Evolutionary conservation across 2,113 vertebrate species (phyloP).

Genomic region (Ramphastos sulfuratus): DNA sequence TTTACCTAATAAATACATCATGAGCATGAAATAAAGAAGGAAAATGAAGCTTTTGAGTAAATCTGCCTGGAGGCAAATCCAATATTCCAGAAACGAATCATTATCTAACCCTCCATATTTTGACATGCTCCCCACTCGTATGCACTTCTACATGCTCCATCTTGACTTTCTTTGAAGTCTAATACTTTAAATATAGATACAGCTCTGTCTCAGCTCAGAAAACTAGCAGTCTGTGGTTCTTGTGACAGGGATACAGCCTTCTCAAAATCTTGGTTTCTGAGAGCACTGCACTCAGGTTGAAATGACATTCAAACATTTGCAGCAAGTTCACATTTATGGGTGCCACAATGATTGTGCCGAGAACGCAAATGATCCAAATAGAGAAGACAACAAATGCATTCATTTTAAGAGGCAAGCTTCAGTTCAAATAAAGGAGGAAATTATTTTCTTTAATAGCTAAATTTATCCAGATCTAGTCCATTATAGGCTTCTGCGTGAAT

Average conservation of each 20-base stretch:
- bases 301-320: neutral
- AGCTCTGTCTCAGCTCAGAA: neutral
- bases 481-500: neutral
- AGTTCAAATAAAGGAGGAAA: neutral
- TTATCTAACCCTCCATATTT: slow-evolving; percentile 30
- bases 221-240: neutral
- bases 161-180: neutral
- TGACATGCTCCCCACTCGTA: slow-evolving; percentile 5
- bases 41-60: slow-evolving; percentile 52
- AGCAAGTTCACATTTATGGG: neutral
- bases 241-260: neutral
- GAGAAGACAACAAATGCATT: neutral
- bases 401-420: neutral
- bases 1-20: slow-evolving; percentile 67
- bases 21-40: slow-evolving; percentile 39
- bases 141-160: neutral
- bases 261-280: neutral
- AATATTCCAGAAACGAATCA: slow-evolving; percentile 43
- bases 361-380: neutral
- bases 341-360: neutral
- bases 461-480: neutral
- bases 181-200: neutral
- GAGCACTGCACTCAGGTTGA: neutral
- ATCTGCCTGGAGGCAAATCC: slow-evolving; percentile 51
- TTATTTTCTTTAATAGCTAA: slow-evolving; percentile 16